Conservation (phyloP, 2,113 vertebrate genomes). For the Tichodroma muraria region DNA sequence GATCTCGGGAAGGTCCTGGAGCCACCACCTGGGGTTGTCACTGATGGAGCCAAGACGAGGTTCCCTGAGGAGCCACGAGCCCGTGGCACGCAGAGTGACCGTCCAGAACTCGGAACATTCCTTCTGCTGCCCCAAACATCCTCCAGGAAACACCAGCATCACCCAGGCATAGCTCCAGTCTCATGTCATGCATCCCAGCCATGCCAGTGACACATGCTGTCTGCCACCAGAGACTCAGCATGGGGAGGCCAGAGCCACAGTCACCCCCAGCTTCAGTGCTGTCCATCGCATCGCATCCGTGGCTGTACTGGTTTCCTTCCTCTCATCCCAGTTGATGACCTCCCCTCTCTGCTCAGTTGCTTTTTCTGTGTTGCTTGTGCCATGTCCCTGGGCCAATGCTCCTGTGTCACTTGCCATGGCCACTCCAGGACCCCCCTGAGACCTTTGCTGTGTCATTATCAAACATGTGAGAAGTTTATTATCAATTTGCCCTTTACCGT, state of each 20-base stretch:
- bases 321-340: neutral
- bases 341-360: neutral
- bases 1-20: neutral
- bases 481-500: neutral
- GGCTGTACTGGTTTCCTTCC: neutral
- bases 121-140: neutral
- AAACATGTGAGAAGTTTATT: neutral
- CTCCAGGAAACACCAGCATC: neutral
- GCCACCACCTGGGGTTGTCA: neutral
- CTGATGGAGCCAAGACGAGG: neutral
- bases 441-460: neutral
- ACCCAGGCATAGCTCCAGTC: neutral
- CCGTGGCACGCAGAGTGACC: neutral
- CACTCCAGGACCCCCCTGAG: neutral
- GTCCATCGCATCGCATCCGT: neutral
- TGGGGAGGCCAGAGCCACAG: fast-evolving
- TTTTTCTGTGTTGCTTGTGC: constrained; percentile 28
- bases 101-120: neutral
- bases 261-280: neutral
- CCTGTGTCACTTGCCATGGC: neutral
- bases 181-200: neutral
- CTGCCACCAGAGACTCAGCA: neutral
- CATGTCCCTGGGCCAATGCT: neutral
- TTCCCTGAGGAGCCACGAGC: neutral
- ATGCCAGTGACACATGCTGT: neutral